Conservation (phyloP, 2,113 vertebrate genomes). For the Tringa solitaria region DNA sequence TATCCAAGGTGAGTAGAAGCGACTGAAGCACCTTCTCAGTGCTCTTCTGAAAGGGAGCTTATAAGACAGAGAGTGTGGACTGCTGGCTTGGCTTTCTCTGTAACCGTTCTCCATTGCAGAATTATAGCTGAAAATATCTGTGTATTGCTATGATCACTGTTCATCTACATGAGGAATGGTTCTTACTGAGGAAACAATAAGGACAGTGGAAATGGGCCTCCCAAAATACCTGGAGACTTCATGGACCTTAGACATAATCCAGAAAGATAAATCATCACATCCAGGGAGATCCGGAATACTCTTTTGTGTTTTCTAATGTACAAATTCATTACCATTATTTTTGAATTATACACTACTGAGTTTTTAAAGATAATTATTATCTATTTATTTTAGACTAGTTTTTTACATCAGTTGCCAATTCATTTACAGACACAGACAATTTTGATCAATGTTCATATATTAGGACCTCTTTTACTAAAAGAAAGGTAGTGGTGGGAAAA, state of each 20-base stretch:
- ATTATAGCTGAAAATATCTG: neutral
- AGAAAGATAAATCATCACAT: neutral
- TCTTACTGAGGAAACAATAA: neutral
- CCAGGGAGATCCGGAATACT: neutral
- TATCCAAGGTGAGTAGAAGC: neutral
- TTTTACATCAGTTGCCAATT: neutral
- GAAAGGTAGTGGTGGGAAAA: neutral
- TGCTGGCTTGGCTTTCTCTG: neutral
- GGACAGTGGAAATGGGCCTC: neutral
- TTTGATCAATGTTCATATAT: neutral
- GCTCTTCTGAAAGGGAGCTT: neutral
- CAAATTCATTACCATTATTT: neutral
- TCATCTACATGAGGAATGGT: neutral
- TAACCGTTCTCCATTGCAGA: neutral
- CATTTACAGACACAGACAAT: neutral
- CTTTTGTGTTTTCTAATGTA: neutral
- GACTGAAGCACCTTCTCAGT: neutral
- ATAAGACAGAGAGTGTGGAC: neutral
- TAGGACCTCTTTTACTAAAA: neutral
- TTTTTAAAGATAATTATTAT: neutral
- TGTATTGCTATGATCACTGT: neutral
- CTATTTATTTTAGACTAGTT: neutral
- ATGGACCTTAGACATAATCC: neutral
- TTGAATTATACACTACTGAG: neutral
- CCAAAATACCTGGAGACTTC: neutral